Evolutionary conservation across 1,140 invertebrate genomes (phyloP).

Genomic region (Phocides pigmalion): DNA sequence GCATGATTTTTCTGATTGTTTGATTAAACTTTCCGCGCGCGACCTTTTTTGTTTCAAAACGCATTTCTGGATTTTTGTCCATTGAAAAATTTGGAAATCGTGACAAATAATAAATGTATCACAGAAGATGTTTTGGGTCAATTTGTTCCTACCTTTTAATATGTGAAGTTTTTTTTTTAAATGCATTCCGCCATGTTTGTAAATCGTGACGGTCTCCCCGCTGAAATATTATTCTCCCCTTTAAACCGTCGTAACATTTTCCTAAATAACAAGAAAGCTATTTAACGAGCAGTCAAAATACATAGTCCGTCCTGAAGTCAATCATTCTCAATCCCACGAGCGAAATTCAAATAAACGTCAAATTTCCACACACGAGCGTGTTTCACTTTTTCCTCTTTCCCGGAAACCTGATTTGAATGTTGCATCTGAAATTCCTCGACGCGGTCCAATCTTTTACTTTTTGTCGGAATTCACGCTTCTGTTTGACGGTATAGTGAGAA

Average conservation of each 20-base stretch:
- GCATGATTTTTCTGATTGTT: neutral
- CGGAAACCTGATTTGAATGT: constrained; percentile 17
- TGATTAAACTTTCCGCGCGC: neutral
- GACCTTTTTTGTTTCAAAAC: neutral
- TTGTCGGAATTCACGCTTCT: neutral
- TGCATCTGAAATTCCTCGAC: constrained; percentile 4
- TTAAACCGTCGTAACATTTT: too few species aligned
- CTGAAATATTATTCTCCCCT: too few species aligned
- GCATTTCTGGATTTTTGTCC: neutral
- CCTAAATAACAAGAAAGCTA: neutral
- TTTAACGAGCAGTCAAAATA: neutral
- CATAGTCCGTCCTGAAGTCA: neutral
- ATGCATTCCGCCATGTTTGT: too few species aligned
- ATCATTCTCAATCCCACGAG: constrained; percentile 3
- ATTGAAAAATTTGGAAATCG: neutral
- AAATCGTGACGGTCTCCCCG: too few species aligned
- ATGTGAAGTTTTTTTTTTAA: too few species aligned
- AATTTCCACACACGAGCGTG: neutral
- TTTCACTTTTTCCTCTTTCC: constrained; percentile 5
- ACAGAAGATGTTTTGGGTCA: too few species aligned
- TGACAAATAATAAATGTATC: too few species aligned
- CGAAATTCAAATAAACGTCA: constrained; percentile 13
- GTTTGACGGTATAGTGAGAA: neutral
- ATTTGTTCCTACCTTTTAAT: too few species aligned
- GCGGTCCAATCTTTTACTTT: constrained; percentile 3